Percentiles rank a stretch among this genome's conserved stretches.
phyloP scores from a whole-genome alignment of 2,113 vertebrate species.

The Macrotis lagotis region DNA sequence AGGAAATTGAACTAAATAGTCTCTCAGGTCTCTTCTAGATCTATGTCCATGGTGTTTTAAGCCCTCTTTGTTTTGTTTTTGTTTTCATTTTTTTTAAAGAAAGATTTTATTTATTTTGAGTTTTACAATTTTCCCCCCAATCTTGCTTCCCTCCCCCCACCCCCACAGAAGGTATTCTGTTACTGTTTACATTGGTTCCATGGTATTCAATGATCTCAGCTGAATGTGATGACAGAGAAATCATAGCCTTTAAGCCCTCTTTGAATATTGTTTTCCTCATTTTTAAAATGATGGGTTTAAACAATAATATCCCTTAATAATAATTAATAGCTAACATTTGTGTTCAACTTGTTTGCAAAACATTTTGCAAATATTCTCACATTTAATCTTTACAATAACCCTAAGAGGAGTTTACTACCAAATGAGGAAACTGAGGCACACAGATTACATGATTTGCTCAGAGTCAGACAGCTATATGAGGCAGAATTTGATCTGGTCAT shows the following conservation, averaged over 20 bases:
- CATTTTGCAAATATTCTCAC: neutral
- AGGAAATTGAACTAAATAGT: neutral
- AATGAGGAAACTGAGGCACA: neutral
- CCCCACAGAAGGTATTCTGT: no score
- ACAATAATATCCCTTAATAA: neutral
- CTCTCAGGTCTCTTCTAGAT: neutral
- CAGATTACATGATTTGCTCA: neutral
- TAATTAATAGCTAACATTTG: neutral
- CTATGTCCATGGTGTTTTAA: neutral
- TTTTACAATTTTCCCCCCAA: no score
- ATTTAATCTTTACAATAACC: neutral
- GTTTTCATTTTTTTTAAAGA: no score
- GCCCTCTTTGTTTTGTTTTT: neutral
- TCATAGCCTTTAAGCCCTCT: neutral
- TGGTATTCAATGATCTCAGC: no score
- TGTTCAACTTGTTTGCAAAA: neutral
- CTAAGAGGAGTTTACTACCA: no score
- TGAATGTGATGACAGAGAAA: no score
- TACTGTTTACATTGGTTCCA: no score
- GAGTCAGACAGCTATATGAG: neutral
- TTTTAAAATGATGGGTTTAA: neutral
- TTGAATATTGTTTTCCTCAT: neutral
- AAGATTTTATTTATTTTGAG: no score
- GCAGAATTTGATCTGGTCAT: neutral
- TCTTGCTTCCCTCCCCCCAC: no score